phyloP scores from a whole-genome alignment of 2,888 invertebrate genomes.

The Drosophila formosana region DNA sequence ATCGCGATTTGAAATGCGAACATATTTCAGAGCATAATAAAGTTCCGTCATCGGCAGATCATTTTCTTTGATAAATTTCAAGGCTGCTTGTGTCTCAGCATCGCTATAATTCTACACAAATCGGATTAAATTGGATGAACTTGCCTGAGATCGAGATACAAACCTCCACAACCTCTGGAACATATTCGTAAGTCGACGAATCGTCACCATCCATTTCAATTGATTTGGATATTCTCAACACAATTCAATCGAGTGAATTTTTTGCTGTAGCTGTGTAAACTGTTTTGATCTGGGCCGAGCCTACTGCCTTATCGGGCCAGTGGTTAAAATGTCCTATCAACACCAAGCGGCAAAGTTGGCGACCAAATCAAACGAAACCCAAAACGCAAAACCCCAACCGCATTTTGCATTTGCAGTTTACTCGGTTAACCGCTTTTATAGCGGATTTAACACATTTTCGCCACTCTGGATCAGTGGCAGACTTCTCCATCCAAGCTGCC shows the following conservation, averaged over 20 bases:
- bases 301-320: slow-evolving; percentile 10
- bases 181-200: not conserved
- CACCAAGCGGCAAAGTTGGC: slow-evolving; percentile 21
- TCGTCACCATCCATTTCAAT: slow-evolving; percentile 38
- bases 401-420: slow-evolving; percentile 73
- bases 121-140: not conserved
- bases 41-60: slow-evolving; percentile 61
- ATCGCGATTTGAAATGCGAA: slow-evolving; percentile 50
- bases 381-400: slow-evolving; percentile 39
- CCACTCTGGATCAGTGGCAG: slow-evolving; percentile 26
- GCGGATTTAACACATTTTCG: slow-evolving; percentile 69
- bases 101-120: slow-evolving; percentile 47
- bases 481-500: slow-evolving; percentile 6
- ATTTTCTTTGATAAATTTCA: slow-evolving; percentile 47
- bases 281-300: not conserved
- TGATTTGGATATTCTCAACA: not conserved
- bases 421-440: slow-evolving; percentile 73
- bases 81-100: slow-evolving; percentile 41
- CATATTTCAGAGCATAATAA: slow-evolving; percentile 55
- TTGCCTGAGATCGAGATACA: not conserved
- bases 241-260: slow-evolving; percentile 6
- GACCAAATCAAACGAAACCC: slow-evolving; percentile 28
- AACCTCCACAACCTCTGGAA: slow-evolving; percentile 43
- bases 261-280: not conserved
- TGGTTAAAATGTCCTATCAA: slow-evolving; percentile 31